phyloP scores from a whole-genome alignment of 2,113 vertebrate genomes.

The Monarcha castaneiventris region DNA sequence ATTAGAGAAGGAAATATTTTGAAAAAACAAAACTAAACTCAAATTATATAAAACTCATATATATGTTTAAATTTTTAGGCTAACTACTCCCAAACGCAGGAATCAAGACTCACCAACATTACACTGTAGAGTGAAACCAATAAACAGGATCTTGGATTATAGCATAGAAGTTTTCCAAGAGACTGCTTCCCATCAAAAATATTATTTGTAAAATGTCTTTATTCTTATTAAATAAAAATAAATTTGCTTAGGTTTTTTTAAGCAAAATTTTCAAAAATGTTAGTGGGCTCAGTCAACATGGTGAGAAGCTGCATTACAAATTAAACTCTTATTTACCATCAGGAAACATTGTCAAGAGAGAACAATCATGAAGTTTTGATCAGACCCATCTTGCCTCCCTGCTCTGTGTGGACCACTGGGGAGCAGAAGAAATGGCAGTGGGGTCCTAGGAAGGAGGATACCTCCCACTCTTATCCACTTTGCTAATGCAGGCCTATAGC shows the following conservation, averaged over 20 bases:
- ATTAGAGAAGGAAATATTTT: not conserved
- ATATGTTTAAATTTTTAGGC: not conserved
- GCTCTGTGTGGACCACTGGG: fast-evolving
- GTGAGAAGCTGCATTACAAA: not conserved
- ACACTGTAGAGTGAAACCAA: not conserved
- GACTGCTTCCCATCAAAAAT: not conserved
- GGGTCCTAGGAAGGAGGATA: not conserved
- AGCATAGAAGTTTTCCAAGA: not conserved
- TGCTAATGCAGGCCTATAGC: not conserved
- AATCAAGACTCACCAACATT: not conserved
- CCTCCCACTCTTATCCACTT: not conserved
- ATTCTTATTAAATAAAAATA: not conserved
- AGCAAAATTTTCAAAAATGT: not conserved
- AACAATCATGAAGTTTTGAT: not conserved
- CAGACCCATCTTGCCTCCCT: not conserved
- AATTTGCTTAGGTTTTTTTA: not conserved
- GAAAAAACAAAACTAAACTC: not conserved
- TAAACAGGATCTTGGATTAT: not conserved
- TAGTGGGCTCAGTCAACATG: not conserved
- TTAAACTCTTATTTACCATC: not conserved
- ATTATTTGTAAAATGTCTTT: not conserved
- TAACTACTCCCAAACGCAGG: not conserved
- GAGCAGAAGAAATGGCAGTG: not conserved
- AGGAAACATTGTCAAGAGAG: not conserved
- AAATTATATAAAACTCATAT: not conserved